These are phyloP conservation scores for Lepetodrilus schrolli DNA, from an alignment of 2,888 invertebrate genomes.

Conservation along the genomic window DNA sequence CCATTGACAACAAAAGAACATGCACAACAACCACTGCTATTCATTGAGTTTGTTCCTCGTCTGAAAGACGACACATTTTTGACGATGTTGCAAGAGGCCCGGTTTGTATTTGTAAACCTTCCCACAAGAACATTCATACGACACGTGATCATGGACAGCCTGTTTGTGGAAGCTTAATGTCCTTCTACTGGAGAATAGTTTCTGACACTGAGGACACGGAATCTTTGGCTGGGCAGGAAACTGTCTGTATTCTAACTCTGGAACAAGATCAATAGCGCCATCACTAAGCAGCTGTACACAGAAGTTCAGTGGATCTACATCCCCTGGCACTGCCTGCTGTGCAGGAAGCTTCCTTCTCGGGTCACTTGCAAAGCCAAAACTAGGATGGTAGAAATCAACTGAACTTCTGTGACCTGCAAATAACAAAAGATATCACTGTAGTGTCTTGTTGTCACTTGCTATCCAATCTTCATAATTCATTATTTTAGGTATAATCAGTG, in stretches of 20 bases:
- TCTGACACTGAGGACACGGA: conserved; percentile 1
- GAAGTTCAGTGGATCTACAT: neutral
- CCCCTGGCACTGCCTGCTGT: too few relatives aligned
- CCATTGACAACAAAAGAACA: too few relatives aligned
- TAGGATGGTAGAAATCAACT: neutral
- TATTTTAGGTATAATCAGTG: too few relatives aligned
- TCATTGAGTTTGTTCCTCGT: too few relatives aligned
- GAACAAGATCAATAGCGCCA: neutral
- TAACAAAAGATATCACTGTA: neutral
- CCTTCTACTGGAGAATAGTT: neutral
- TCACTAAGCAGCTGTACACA: too few relatives aligned
- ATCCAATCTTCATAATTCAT: too few relatives aligned
- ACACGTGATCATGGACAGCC: conserved; percentile 8
- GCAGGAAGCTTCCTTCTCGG: too few relatives aligned
- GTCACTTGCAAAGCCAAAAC: too few relatives aligned
- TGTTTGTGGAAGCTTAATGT: neutral
- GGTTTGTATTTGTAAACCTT: conserved; percentile 16
- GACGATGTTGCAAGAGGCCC: neutral
- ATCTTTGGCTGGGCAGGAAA: too few relatives aligned
- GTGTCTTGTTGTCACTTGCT: too few relatives aligned
- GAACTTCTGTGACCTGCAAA: neutral
- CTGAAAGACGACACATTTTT: neutral
- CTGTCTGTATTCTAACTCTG: too few relatives aligned
- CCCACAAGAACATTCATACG: conserved; percentile 1
- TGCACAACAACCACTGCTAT: too few relatives aligned